A percentile compares a stretch with the other conserved stretches of the same genome.
Evolutionary conservation across 2,113 vertebrate genomes (phyloP).

Genomic region (Pygoscelis adeliae): DNA sequence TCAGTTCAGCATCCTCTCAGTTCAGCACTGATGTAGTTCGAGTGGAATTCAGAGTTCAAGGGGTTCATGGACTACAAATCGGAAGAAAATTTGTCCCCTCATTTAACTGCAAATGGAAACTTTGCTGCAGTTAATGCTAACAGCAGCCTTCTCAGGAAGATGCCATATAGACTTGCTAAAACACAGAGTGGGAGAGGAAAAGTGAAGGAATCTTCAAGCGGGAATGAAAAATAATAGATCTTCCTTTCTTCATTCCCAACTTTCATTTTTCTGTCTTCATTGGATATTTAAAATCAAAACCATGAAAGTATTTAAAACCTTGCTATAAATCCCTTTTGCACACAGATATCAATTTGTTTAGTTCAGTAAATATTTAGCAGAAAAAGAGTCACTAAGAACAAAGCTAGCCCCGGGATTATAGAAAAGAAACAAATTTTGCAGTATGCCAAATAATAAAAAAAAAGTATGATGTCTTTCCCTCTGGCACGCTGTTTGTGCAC

Average conservation of each 20-base stretch:
- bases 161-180: neutral
- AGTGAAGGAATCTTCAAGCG: neutral
- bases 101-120: neutral
- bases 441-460: neutral
- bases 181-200: fast-evolving
- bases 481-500: neutral
- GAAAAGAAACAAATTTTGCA: neutral
- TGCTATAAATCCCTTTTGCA: neutral
- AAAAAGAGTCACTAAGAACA: neutral
- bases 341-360: neutral
- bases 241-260: neutral
- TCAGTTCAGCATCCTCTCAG: neutral
- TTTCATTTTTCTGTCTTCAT: neutral
- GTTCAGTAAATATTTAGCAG: neutral
- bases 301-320: neutral
- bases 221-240: neutral
- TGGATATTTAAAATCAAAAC: neutral
- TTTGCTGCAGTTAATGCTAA: neutral
- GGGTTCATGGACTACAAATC: neutral
- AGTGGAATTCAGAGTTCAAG: neutral
- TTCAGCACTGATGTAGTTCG: neutral
- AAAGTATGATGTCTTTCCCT: neutral
- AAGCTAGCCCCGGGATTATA: neutral
- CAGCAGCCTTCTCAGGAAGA: neutral
- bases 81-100: neutral